A percentile compares a stretch with the other conserved stretches of the same genome.
Conservation (phyloP, 2,888 invertebrate species). For the Melieria crassipennis region DNA sequence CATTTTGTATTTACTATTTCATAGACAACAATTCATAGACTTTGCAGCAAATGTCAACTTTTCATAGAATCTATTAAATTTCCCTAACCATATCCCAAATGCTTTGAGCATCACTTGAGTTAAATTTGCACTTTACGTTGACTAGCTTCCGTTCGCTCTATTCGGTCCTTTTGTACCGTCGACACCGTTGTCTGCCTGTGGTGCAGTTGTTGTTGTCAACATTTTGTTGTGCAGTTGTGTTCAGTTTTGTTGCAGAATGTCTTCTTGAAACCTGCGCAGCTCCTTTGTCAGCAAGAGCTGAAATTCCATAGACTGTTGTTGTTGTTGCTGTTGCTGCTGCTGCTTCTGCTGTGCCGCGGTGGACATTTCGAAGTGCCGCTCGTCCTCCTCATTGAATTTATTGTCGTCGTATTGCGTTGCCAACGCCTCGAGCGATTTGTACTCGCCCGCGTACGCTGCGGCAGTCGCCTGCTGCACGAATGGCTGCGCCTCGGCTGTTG, state of each 20-base stretch:
- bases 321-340: slow-evolving; percentile 32
- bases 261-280: slow-evolving; percentile 46
- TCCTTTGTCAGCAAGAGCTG: slow-evolving; percentile 44
- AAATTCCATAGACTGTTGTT: slow-evolving; percentile 39
- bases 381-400: slow-evolving; percentile 45
- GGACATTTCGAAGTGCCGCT: slow-evolving; percentile 39
- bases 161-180: too few relatives aligned
- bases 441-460: slow-evolving; percentile 24
- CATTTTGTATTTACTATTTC: background rate
- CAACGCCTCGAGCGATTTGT: slow-evolving; percentile 39
- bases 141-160: too few relatives aligned
- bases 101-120: background rate
- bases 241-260: slow-evolving; percentile 42
- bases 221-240: background rate
- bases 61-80: slow-evolving; percentile 17
- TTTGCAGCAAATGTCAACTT: slow-evolving; percentile 10
- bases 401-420: slow-evolving; percentile 40
- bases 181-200: background rate
- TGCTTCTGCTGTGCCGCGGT: too few relatives aligned
- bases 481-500: slow-evolving; percentile 8
- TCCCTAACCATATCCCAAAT: background rate
- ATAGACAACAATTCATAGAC: slow-evolving; percentile 20
- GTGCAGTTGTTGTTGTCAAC: background rate
- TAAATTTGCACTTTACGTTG: background rate
- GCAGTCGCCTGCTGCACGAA: slow-evolving; percentile 26